Conservation (phyloP, 2,888 invertebrate genomes). For the Alviniconcha strummeri region DNA sequence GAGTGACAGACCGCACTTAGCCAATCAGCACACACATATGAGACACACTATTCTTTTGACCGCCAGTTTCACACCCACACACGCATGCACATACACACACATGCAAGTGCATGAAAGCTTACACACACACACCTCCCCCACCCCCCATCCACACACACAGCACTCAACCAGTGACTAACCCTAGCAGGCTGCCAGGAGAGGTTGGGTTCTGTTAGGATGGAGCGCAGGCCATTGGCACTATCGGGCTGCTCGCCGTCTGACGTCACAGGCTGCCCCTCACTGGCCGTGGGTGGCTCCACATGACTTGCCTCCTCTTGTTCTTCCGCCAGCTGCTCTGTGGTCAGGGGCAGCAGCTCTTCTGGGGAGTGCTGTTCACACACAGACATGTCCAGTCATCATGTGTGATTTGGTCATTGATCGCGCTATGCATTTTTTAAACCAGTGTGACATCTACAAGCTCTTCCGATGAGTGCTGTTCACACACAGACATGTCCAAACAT, state of each 20-base stretch:
- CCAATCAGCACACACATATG: too few relatives aligned
- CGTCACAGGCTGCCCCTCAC: not conserved
- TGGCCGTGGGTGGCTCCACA: not conserved
- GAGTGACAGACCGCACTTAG: too few relatives aligned
- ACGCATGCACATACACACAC: too few relatives aligned
- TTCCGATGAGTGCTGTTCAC: too few relatives aligned
- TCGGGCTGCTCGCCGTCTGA: constrained; percentile 22
- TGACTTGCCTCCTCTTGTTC: not conserved
- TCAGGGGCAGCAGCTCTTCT: constrained; percentile 39
- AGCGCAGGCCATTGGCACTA: constrained; percentile 19
- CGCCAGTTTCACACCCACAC: too few relatives aligned
- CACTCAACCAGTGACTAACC: not conserved
- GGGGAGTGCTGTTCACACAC: constrained; percentile 34
- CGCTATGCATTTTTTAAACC: too few relatives aligned
- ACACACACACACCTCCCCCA: not conserved
- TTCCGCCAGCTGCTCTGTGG: constrained; percentile 11
- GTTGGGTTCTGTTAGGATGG: constrained; percentile 27
- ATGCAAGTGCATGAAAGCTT: not conserved
- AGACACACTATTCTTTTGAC: too few relatives aligned
- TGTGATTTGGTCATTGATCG: not conserved
- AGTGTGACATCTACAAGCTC: too few relatives aligned
- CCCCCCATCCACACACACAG: not conserved
- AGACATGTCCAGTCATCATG: not conserved
- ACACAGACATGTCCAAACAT: too few relatives aligned
- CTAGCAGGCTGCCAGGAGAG: constrained; percentile 23